Conservation (phyloP, 1,140 invertebrate species). For the Drosophila suzukii region DNA sequence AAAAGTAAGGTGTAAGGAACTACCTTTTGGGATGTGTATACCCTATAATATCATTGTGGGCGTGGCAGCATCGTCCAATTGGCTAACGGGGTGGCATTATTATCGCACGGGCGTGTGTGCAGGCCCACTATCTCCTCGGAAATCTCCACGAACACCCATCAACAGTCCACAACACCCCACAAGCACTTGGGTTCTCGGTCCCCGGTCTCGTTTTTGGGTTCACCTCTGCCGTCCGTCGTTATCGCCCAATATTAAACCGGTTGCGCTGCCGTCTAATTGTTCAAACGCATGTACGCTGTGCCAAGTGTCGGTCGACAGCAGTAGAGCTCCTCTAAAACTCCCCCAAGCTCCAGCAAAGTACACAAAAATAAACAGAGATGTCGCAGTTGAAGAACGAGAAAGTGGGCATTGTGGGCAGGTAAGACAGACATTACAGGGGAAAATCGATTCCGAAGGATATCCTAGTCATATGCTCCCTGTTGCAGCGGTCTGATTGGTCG, state of each 20-base stretch:
- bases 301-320: slow-evolving; percentile 32
- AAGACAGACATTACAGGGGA: slow-evolving; percentile 22
- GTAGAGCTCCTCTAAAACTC: slow-evolving; percentile 6
- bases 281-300: slow-evolving; percentile 53
- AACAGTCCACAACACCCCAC: slow-evolving; percentile 36
- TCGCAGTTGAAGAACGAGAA: slow-evolving; percentile 85
- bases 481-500: slow-evolving; percentile 94
- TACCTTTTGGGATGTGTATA: neutral
- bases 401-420: slow-evolving; percentile 89
- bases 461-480: neutral
- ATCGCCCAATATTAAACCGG: slow-evolving; percentile 75
- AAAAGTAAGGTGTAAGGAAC: no score
- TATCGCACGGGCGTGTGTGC: slow-evolving; percentile 5
- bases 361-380: slow-evolving; percentile 36
- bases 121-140: slow-evolving; percentile 55
- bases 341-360: neutral
- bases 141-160: slow-evolving; percentile 53
- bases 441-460: slow-evolving; percentile 28
- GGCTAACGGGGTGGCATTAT: slow-evolving; percentile 29
- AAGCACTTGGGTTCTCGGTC: slow-evolving; percentile 33
- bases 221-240: slow-evolving; percentile 56
- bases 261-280: slow-evolving; percentile 45
- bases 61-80: slow-evolving; percentile 21
- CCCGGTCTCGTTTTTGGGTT: slow-evolving; percentile 37
- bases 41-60: neutral